Percentiles rank a stretch among this genome's conserved stretches.
phyloP scores from a whole-genome alignment of 2,113 vertebrate species.

The Scophthalmus maximus region DNA sequence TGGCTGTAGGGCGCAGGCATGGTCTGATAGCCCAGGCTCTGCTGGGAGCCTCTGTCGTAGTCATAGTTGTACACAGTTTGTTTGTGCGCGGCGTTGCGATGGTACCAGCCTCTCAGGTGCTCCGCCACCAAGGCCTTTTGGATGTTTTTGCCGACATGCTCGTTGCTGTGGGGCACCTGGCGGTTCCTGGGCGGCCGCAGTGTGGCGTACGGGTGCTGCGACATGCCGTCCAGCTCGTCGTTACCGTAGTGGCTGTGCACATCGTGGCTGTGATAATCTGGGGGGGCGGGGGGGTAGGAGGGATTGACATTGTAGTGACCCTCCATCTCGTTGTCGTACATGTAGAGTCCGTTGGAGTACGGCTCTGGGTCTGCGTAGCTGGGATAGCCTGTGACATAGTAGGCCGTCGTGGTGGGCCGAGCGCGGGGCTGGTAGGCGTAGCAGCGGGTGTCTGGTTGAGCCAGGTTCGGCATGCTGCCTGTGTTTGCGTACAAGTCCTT shows the following conservation, averaged over 20 bases:
- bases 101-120: constrained; percentile 96
- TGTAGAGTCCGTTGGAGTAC: constrained; percentile 81
- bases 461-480: constrained; percentile 97
- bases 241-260: constrained; percentile 83
- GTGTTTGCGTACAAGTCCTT: constrained; percentile 88
- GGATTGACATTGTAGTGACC: constrained; percentile 94
- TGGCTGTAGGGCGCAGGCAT: constrained; percentile 85
- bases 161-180: constrained; percentile 75
- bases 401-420: constrained; percentile 86
- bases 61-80: constrained; percentile 87
- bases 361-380: constrained; percentile 83
- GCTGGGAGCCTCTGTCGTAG: constrained; percentile 88
- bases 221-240: constrained; percentile 84
- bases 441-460: constrained; percentile 86
- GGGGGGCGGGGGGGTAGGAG: constrained; percentile 63
- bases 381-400: constrained; percentile 89
- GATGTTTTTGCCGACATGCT: constrained; percentile 88
- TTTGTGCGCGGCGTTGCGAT: constrained; percentile 88
- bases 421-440: constrained; percentile 79
- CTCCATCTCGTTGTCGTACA: constrained; percentile 91
- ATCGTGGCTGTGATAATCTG: constrained; percentile 83
- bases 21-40: constrained; percentile 87
- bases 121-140: constrained; percentile 93
- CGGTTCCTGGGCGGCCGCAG: constrained; percentile 88
- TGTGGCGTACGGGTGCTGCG: constrained; percentile 91